A percentile compares a stretch with the other conserved stretches of the same genome.
Conservation (phyloP, 2,797 vertebrate genomes). For the Fratercula arctica region DNA sequence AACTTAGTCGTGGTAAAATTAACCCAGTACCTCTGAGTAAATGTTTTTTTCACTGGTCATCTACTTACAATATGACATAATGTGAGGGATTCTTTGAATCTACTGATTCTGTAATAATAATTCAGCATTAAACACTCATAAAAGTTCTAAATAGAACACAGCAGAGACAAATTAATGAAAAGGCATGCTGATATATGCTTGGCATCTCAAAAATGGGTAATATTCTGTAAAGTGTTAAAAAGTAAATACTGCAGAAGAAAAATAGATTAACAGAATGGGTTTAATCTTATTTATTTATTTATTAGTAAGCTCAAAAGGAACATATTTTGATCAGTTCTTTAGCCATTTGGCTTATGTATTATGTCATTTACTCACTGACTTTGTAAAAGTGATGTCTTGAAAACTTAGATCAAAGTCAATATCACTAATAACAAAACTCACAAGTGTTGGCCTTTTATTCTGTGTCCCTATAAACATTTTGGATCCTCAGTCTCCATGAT, state of each 20-base stretch:
- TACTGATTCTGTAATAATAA: neutral
- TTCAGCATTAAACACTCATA: neutral
- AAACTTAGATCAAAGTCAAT: neutral
- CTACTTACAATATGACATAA: neutral
- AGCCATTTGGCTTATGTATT: neutral
- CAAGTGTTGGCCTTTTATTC: neutral
- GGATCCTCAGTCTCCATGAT: neutral
- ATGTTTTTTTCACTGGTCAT: neutral
- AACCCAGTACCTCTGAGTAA: neutral
- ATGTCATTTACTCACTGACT: neutral
- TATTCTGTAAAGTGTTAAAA: neutral
- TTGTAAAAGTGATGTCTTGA: neutral
- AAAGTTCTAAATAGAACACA: neutral
- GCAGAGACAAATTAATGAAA: neutral
- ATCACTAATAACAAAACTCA: neutral
- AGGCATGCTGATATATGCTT: neutral
- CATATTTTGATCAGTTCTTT: neutral
- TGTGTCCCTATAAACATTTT: neutral
- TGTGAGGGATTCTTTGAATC: neutral
- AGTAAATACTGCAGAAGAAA: neutral
- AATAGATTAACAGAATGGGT: neutral
- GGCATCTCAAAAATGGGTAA: neutral
- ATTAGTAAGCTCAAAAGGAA: neutral
- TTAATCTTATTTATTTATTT: neutral
- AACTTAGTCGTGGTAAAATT: neutral